Percentiles rank a stretch among this genome's conserved stretches.
Evolutionary conservation across 1,140 invertebrate species (phyloP).

Genomic region (Pantala flavescens): DNA sequence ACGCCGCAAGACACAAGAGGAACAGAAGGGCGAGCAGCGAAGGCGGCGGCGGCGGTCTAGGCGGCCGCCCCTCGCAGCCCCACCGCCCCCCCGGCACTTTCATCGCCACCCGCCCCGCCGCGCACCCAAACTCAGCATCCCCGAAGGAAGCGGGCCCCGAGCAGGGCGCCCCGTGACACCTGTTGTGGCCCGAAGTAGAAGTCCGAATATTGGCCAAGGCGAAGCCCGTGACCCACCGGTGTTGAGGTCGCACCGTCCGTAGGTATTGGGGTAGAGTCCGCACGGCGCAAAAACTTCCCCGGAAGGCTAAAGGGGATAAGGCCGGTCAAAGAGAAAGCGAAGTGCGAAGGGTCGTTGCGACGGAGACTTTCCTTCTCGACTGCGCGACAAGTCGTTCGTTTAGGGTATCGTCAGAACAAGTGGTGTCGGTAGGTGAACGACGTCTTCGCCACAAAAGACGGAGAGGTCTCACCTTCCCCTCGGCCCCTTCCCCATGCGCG

Average conservation of each 20-base stretch:
- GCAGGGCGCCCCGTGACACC: neutral
- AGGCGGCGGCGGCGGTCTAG: neutral
- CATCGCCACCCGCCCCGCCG: neutral
- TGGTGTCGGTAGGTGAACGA: neutral
- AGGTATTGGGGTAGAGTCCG: neutral
- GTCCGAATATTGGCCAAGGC: no score
- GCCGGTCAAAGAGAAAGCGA: no score
- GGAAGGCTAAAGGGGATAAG: no score
- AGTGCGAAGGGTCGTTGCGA: no score
- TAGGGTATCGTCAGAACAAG: neutral
- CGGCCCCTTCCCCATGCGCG: neutral
- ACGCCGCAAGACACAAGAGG: conserved; percentile 32
- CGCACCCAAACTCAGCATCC: neutral
- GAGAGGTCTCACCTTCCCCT: neutral
- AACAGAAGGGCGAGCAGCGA: conserved; percentile 21
- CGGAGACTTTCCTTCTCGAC: no score
- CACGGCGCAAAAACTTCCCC: neutral
- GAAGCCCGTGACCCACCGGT: no score
- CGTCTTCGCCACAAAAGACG: neutral
- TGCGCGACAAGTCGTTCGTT: neutral
- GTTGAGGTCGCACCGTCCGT: neutral
- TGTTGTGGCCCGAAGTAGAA: no score
- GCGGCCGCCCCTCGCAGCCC: neutral
- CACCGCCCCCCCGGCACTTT: neutral
- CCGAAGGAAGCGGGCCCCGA: neutral